phyloP scores from a whole-genome alignment of 2,888 invertebrate genomes.

The Pseudococcus jackbeardsleyi region DNA sequence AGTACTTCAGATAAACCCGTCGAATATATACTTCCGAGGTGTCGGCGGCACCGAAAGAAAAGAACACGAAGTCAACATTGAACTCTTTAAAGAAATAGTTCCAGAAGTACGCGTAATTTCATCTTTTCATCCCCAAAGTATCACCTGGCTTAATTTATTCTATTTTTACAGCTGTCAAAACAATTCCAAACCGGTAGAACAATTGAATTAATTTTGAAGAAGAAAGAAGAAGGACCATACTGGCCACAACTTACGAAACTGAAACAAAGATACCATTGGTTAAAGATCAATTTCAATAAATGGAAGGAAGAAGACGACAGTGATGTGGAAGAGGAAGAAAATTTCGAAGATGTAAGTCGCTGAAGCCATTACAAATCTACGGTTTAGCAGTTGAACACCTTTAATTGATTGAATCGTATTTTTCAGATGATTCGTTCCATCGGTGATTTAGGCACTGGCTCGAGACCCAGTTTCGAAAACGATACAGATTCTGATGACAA shows the following conservation, averaged over 20 bases:
- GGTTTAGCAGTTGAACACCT: neutral
- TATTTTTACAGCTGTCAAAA: constrained; percentile 29
- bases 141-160: neutral
- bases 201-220: constrained; percentile 73
- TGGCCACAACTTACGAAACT: constrained; percentile 92
- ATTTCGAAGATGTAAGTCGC: constrained; percentile 66
- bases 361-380: neutral
- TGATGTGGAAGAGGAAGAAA: constrained; percentile 65
- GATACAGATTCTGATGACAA: constrained; percentile 61
- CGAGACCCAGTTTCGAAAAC: constrained; percentile 57
- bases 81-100: constrained; percentile 85
- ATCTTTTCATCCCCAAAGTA: constrained; percentile 64
- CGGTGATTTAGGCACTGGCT: constrained; percentile 58
- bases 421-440: constrained; percentile 61
- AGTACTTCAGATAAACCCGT: constrained; percentile 72
- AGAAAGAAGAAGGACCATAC: constrained; percentile 79
- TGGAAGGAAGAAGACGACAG: constrained; percentile 72
- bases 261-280: constrained; percentile 92
- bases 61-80: constrained; percentile 88
- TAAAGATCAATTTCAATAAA: constrained; percentile 97
- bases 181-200: constrained; percentile 70
- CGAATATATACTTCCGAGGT: constrained; percentile 75
- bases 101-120: constrained; percentile 80
- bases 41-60: constrained; percentile 86
- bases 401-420: too few species aligned